Base-by-base conservation (phyloP, 2,113 vertebrate species). In the Cyanoderma ruficeps region DNA sequence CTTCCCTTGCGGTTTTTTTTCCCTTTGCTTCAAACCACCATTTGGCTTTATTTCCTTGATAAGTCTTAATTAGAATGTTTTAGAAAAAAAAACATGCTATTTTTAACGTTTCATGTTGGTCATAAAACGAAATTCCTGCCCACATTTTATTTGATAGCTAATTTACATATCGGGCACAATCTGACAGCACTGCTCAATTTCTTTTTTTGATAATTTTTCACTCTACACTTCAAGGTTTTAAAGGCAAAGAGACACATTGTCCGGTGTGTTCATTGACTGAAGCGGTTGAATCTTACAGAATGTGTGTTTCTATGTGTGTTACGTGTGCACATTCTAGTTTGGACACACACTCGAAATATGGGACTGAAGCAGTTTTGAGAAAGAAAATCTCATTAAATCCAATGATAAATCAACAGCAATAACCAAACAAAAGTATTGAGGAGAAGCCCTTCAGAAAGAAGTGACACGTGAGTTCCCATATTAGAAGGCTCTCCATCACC, bases 251-350 rank as follows among this genome's bases (percentile, higher is more conserved):
- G 10, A n/a, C 15, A 31, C 22, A 5, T 46, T 52, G 3, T 7
- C 16, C 11, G 53, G 22, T 3, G 12, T 35, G 33, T 55, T 85
- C 23, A n/a, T 46, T 67, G 68, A 10, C 14, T 63, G 9, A 56
- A 72, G 11, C 22, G 22, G 20, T 42, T 5, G 12, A n/a, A 70
- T 70, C 33, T 78, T 78, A 0, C 12, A 35, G 23, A 25, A 17
- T 2, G 7, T 14, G 6, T 53, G 5, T 67, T 80, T 56, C 47
- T 74, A 0, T 22, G 24, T 56, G n/a, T 35, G 11, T 27, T 63
- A 24, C 0, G 0, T 8, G 3, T 71, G 13, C 8, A 52, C 6
- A 1, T 71, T 87, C 37, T 55, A 23, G 5, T 60, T 42, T 52
- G 35, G 42, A 7, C 31, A 60, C 10, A 39, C 27, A 13, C 35